Base-by-base conservation (phyloP, 2,888 invertebrate genomes). In the Dynastes maya region DNA sequence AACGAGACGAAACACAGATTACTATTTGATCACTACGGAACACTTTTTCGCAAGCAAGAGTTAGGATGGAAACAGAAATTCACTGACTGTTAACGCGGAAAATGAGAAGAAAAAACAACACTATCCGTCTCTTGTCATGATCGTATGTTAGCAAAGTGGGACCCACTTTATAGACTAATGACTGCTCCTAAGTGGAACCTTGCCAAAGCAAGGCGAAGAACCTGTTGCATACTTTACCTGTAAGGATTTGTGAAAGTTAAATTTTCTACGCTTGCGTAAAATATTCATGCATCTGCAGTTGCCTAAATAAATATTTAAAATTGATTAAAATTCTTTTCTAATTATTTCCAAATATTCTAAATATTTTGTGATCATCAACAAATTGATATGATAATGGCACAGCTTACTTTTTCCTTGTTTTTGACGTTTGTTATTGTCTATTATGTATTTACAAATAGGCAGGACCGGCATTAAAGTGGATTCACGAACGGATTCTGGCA, bases 161-260 rank as follows among this genome's bases (percentile, higher is more conserved):
- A 80, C 78, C 79, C 80, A 80, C 82, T 80, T 79, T 74, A 76
- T 45, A 51, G 76, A 81, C 79, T 63, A 78, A 79, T 78, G 70
- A 74, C 78, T 78, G 79, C 79, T 72, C 77, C 53, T 65, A 78
- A 82, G 76, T 82, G 81, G 64, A 78, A 71, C 64, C 71, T 63
- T 64, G 37, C 63, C 61, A 71, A 74, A 81, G 80, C 78, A 80
- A 82, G 80, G 80, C 82, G 78, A 82, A 81, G 80, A 82, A 82
- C 82, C 82, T 82, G 82, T 82, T 81, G 80, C 81, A 79, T 81
- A 81, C 80, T 80, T 79, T 27, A 45, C 58, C 76, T 76, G 76
- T 74, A 78, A 79, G 72, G 76, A 80, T 77, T 78, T 79, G 81
- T 81, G 81, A 74, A 74, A 74, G 72, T 74, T 74, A 72, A 72